Percentiles rank a stretch among this genome's conserved stretches.
Evolutionary conservation across 2,888 invertebrate genomes (phyloP).

Genomic region (Acheta domesticus): DNA sequence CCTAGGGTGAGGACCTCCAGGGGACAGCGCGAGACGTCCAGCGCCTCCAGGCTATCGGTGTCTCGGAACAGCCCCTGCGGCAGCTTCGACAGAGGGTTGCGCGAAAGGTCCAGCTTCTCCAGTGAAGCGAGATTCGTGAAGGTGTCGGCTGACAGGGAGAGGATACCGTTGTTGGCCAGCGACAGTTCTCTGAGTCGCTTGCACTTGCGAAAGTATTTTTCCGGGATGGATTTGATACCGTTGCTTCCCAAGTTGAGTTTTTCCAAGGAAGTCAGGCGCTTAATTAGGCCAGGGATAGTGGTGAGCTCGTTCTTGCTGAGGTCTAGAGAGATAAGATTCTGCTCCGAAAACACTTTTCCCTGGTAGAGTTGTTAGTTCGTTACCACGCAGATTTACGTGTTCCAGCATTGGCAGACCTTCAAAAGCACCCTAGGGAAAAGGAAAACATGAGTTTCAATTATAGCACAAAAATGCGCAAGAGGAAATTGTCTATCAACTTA

Average conservation of each 20-base stretch:
- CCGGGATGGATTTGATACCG: too few species aligned
- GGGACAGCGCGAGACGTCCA: neutral
- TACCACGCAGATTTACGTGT: neutral
- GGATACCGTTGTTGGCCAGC: too few species aligned
- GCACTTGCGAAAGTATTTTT: too few species aligned
- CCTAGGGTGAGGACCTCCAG: neutral
- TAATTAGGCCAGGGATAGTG: too few species aligned
- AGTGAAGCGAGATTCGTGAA: neutral
- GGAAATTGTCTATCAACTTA: too few species aligned
- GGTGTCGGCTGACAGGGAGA: too few species aligned
- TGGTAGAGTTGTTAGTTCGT: neutral
- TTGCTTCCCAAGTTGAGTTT: too few species aligned
- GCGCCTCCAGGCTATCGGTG: neutral
- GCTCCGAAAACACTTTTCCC: neutral
- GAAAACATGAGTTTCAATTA: neutral
- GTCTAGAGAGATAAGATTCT: neutral
- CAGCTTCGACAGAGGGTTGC: neutral
- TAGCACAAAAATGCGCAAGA: neutral
- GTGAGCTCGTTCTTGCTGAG: neutral
- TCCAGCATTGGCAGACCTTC: neutral
- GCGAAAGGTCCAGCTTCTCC: neutral
- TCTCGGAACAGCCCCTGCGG: neutral
- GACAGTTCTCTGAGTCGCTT: too few species aligned
- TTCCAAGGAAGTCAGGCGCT: too few species aligned
- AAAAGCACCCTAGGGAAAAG: neutral